Evolutionary conservation across 2,888 invertebrate genomes (phyloP).

Genomic region (Agrenia bidenticulata): DNA sequence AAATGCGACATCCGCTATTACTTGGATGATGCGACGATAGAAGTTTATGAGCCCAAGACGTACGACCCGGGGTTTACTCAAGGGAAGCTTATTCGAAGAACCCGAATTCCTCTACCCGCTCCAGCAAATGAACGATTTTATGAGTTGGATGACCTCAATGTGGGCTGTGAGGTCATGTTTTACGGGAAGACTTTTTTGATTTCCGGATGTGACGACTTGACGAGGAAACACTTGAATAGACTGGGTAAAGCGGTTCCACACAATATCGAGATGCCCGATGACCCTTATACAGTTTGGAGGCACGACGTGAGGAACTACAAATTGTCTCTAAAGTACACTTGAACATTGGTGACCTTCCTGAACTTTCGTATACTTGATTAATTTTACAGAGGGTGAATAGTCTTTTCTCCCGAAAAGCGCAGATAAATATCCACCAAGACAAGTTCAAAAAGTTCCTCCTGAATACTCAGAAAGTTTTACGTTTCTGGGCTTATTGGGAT

Average conservation of each 20-base stretch:
- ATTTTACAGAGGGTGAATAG: slow-evolving; percentile 25
- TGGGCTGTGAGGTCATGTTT: slow-evolving; percentile 75
- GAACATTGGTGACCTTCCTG: no score
- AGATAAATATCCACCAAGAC: slow-evolving; percentile 65
- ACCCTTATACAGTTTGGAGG: slow-evolving; percentile 55
- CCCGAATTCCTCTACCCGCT: slow-evolving; percentile 58
- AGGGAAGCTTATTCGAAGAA: slow-evolving; percentile 29
- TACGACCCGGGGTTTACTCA: slow-evolving; percentile 76
- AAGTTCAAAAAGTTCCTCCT: slow-evolving; percentile 33
- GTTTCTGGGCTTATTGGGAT: slow-evolving; percentile 88
- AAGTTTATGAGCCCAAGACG: slow-evolving; percentile 76
- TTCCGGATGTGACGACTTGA: slow-evolving; percentile 81
- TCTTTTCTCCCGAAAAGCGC: slow-evolving; percentile 58
- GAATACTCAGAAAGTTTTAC: slow-evolving; percentile 58
- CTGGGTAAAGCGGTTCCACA: slow-evolving; percentile 81
- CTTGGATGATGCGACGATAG: slow-evolving; percentile 87
- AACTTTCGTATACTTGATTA: no score
- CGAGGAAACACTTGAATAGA: slow-evolving; percentile 77
- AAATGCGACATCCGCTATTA: slow-evolving; percentile 81
- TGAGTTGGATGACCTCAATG: slow-evolving; percentile 84
- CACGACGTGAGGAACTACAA: slow-evolving; percentile 53
- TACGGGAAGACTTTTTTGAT: slow-evolving; percentile 80
- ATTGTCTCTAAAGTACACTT: not conserved
- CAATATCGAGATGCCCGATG: slow-evolving; percentile 62
- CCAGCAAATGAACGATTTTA: slow-evolving; percentile 73